Percentiles rank a stretch among this genome's conserved stretches.
These are phyloP conservation scores for Minunthozetes semirufus DNA, from an alignment of 2,888 invertebrate genomes.

Conservation along the genomic window DNA sequence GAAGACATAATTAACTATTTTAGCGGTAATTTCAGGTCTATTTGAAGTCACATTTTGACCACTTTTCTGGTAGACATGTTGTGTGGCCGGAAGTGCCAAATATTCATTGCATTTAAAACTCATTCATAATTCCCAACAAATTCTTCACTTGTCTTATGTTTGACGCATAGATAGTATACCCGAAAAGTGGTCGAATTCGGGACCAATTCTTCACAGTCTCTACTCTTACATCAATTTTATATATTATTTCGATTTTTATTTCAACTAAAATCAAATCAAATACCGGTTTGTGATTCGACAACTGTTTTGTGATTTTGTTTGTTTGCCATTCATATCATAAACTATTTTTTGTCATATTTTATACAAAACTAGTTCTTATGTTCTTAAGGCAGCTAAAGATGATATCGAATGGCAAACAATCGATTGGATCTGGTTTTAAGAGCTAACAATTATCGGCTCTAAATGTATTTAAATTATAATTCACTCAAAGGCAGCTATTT, in stretches of 20 bases:
- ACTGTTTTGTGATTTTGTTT: conserved; percentile 20
- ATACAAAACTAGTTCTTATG: not conserved
- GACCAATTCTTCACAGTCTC: not conserved
- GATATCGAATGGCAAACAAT: conserved; percentile 18
- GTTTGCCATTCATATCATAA: conserved; percentile 25
- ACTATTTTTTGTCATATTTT: conserved; percentile 4
- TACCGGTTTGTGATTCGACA: conserved; percentile 21
- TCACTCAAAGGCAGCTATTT: conserved; percentile 25
- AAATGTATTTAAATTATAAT: not conserved
- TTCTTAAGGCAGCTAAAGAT: conserved; percentile 29
- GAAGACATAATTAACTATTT: conserved; percentile 5
- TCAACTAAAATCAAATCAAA: not conserved
- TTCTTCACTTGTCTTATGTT: not conserved
- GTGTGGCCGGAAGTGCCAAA: conserved; percentile 30
- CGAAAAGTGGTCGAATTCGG: conserved; percentile 19
- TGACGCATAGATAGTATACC: conserved; percentile 1
- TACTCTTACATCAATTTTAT: not conserved
- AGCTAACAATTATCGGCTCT: conserved; percentile 13
- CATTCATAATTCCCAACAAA: not conserved
- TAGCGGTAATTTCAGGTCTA: conserved; percentile 13
- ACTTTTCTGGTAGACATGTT: conserved; percentile 7
- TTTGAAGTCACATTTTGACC: conserved; percentile 23
- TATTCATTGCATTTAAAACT: not conserved
- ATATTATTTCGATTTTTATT: not conserved
- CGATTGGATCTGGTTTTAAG: conserved; percentile 22